phyloP scores from a whole-genome alignment of 2,888 invertebrate genomes.

The Dryococelus australis region DNA sequence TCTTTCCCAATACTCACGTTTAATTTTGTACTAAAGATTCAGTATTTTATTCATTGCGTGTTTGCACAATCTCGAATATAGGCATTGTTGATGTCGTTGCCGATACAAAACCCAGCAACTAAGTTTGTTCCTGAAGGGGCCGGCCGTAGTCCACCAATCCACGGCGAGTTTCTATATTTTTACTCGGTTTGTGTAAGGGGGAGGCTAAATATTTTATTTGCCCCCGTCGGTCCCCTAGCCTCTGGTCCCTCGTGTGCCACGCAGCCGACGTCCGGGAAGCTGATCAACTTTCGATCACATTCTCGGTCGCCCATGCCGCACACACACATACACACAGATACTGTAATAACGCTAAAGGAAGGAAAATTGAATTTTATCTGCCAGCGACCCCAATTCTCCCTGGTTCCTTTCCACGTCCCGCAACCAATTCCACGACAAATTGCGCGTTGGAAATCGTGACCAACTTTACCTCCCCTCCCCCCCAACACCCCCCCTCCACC shows the following conservation, averaged over 20 bases:
- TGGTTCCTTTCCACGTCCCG: not conserved
- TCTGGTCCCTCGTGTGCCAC: not conserved
- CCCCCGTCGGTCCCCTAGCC: not conserved
- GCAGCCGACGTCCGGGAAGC: not conserved
- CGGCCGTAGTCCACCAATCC: not conserved
- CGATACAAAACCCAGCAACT: not conserved
- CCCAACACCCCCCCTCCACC: too few relatives aligned
- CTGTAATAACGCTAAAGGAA: constrained; percentile 34
- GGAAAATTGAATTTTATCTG: constrained; percentile 42
- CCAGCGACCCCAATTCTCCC: constrained; percentile 38
- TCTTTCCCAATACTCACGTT: too few relatives aligned
- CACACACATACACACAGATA: not conserved
- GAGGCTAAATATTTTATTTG: constrained; percentile 8
- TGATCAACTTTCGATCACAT: constrained; percentile 31
- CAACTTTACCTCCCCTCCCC: too few relatives aligned
- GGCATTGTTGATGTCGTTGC: not conserved
- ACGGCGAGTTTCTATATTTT: not conserved
- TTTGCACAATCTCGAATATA: too few relatives aligned
- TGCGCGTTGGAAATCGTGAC: constrained; percentile 16
- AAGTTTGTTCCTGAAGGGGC: not conserved
- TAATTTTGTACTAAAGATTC: too few relatives aligned
- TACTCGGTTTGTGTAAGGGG: not conserved
- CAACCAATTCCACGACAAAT: constrained; percentile 16
- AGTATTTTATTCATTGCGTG: too few relatives aligned
- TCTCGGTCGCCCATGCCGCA: not conserved